phyloP scores from a whole-genome alignment of 2,888 invertebrate species.

The Chrysomela aeneicollis region DNA sequence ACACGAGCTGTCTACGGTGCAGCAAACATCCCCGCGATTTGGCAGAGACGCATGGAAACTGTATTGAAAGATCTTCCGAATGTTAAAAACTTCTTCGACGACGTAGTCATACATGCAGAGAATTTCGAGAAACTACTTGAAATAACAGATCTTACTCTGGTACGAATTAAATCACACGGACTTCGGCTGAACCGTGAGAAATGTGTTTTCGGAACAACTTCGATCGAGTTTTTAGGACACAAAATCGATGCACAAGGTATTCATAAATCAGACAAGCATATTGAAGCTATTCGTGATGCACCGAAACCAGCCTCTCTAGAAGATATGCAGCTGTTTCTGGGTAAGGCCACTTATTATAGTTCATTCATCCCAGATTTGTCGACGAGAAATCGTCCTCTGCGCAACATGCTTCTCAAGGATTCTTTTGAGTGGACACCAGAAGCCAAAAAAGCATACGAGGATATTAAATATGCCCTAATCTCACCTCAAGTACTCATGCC shows the following conservation, averaged over 20 bases:
- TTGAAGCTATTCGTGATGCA: slow-evolving; percentile 32
- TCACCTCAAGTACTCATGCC: slow-evolving; percentile 37
- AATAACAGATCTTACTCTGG: background rate
- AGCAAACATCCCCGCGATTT: slow-evolving; percentile 39
- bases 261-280: slow-evolving; percentile 21
- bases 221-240: slow-evolving; percentile 24
- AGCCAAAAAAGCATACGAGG: slow-evolving; percentile 15
- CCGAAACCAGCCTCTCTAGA: slow-evolving; percentile 27
- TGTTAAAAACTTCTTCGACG: slow-evolving; percentile 7
- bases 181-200: slow-evolving; percentile 12
- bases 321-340: slow-evolving; percentile 29
- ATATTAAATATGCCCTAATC: slow-evolving; percentile 28
- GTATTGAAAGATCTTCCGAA: slow-evolving; percentile 10
- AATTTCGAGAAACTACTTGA: background rate
- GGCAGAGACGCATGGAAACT: slow-evolving; percentile 27
- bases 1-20: no score
- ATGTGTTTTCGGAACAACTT: no score
- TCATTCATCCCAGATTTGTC: no score
- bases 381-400: no score
- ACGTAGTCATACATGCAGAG: background rate
- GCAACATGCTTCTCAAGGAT: no score
- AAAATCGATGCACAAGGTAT: slow-evolving; percentile 26
- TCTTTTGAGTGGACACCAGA: no score
- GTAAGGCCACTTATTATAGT: slow-evolving; percentile 20
- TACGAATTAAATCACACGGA: slow-evolving; percentile 8